These are phyloP conservation scores for Stomatorhinus ivindoensis DNA, from an alignment of 2,113 vertebrate genomes.

Conservation along the genomic window DNA sequence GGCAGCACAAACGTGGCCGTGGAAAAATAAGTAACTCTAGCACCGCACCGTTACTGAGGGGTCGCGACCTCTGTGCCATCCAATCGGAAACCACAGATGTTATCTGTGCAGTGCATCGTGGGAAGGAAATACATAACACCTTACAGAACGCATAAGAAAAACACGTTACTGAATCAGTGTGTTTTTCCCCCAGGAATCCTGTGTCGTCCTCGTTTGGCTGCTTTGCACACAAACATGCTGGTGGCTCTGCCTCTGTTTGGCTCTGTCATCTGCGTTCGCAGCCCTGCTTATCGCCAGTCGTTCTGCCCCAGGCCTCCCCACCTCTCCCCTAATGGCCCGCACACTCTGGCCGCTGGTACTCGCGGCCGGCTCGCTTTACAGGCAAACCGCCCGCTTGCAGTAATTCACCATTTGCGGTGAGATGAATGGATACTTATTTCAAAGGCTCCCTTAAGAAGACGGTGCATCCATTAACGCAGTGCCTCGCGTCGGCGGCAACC, in stretches of 20 bases:
- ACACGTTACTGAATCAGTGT: no score
- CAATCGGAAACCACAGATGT: not conserved
- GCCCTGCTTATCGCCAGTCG: not conserved
- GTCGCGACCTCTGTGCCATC: not conserved
- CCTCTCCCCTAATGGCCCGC: not conserved
- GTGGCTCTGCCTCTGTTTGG: not conserved
- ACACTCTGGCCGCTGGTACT: not conserved
- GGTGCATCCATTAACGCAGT: not conserved
- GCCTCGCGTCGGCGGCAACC: not conserved
- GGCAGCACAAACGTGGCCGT: not conserved
- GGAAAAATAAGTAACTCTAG: not conserved
- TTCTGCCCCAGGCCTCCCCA: not conserved
- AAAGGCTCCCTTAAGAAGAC: not conserved
- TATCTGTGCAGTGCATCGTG: not conserved
- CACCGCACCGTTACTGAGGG: not conserved
- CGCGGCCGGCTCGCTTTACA: not conserved
- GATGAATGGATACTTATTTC: not conserved
- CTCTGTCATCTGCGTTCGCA: not conserved
- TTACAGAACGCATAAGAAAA: not conserved
- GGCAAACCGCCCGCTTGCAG: not conserved
- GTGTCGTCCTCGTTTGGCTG: not conserved
- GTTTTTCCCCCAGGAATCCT: not conserved
- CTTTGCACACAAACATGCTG: not conserved
- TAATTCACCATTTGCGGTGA: constrained; percentile 2
- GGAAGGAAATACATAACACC: not conserved